Evolutionary conservation across 2,888 invertebrate species (phyloP), one percentile per base, ranked within the genome.

Genomic region (Phrixothrix hirtus): DNA sequence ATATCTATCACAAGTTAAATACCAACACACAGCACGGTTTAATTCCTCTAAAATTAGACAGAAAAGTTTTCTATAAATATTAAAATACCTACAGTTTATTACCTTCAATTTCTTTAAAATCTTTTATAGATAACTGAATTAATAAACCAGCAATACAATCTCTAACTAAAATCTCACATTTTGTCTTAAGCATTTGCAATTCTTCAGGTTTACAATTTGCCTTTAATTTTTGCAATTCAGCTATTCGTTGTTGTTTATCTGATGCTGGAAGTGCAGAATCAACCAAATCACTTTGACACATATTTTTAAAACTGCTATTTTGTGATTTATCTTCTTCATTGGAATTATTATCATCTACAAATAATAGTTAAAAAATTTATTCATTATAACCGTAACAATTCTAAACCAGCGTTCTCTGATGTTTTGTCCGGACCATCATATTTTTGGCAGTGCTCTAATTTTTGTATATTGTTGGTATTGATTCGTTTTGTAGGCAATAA

Each of bases 11-110:
- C 95, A 95, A 59, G 92, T 92, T 68, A 95, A 78, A 76, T 92
- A 94, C 87, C 93, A 93, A 75, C 95, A 95, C 31, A 94, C 87
- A 1, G 89, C 89, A 67, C 89, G 85, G 74, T 92, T 91, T 77
- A 94, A 82, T 74, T 92, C 92, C 71, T 90, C 93, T 93, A 75
- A 3, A 70, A 21, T 7, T 7, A n/a, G n/a, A 21, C 21, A 21
- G 21, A 3, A 21, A 21, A n/a, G n/a, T n/a, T n/a, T n/a, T n/a
- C n/a, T n/a, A n/a, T n/a, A n/a, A n/a, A n/a, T n/a, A n/a, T n/a
- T n/a, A n/a, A n/a, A n/a, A n/a, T n/a, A n/a, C n/a, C n/a, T n/a
- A n/a, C n/a, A 13, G n/a, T n/a, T 6, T 12, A 11, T 6, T 74
- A 91, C 92, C 90, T 85, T 92, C 92, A 68, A 92, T 85, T 76